Evolutionary conservation across 2,113 vertebrate species (phyloP), one percentile per base, ranked within the genome.

Genomic region (Sisor rabdophorus): DNA sequence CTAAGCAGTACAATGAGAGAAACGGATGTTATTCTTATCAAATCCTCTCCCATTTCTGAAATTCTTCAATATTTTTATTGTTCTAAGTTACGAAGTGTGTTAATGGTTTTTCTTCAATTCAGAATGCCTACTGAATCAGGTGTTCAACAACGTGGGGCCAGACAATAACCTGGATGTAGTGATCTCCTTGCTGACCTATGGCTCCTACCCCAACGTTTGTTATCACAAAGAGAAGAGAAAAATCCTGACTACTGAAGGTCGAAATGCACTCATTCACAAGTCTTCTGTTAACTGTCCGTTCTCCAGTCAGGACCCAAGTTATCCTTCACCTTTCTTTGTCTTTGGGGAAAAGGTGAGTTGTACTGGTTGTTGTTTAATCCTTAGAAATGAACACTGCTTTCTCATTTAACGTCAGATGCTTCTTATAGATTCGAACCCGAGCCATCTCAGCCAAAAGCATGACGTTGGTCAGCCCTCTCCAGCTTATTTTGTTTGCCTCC

Each of bases 191-290:
- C 89, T 98, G 85, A 93, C 94, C 36, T 98, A 95, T 82, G 95
- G 97, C 74, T 92, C 92, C 0, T 98, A 98, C 81, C 97, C 96
- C 59, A 98, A 97, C 0, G 95, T 99, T 24, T 99, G 97, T 83
- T 98, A 93, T 87, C 96, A 98, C 90, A 98, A 99, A 77, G 97
- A 99, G 84, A 98, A 98, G 84, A 93, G 97, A 84, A 98, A 97
- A 74, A 97, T 98, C 86, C 89, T 97, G 73, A 98, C 96, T 73
- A 96, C 97, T 0, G 97, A 98, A 87, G 97, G 97, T 0, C 95
- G 96, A 71, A 97, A 94, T 47, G 97, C 96, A 0, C 95, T 98
- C 54, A 96, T 98, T 88, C 96, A 98, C 88, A 98, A 98, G 44
- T 95, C 95, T 8, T 98, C 97, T 1, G 95, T 98, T 81, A 98